These are phyloP conservation scores for Trinorchestia longiramus DNA, from an alignment of 1,140 invertebrate species.

Conservation along the genomic window DNA sequence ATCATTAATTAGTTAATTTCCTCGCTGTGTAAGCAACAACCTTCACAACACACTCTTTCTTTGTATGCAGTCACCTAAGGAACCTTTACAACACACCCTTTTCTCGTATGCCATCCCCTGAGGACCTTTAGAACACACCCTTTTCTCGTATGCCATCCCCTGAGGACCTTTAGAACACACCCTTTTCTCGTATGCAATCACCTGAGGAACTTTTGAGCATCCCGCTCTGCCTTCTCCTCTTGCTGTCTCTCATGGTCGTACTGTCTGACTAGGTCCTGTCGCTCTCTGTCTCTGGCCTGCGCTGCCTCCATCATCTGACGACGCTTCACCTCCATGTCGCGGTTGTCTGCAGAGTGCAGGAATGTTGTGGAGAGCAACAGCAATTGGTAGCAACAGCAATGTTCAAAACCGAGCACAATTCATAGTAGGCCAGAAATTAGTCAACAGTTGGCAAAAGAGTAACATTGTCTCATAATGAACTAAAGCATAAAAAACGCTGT, in stretches of 20 bases:
- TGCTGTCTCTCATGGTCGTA: not conserved
- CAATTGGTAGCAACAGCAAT: not conserved
- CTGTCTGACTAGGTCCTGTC: not conserved
- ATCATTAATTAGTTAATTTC: too few relatives aligned
- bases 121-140: too few relatives aligned
- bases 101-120: too few relatives aligned
- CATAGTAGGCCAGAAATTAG: too few relatives aligned
- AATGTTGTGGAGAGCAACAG: too few relatives aligned
- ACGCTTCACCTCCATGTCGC: not conserved
- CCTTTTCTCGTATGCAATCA: not conserved
- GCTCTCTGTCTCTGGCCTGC: not conserved
- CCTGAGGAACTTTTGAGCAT: slow-evolving; percentile 8
- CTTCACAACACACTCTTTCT: too few relatives aligned
- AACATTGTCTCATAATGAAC: not conserved
- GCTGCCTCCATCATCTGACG: not conserved
- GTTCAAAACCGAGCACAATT: not conserved
- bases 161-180: not conserved
- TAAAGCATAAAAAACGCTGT: not conserved
- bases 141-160: not conserved
- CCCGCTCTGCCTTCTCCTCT: slow-evolving; percentile 5
- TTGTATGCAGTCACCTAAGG: too few relatives aligned
- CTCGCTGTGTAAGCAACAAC: too few relatives aligned
- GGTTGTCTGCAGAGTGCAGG: not conserved
- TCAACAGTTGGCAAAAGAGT: too few relatives aligned
- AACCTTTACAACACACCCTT: too few relatives aligned